Conservation (phyloP, 92 coral and sea anemone species). For the Palythoa heliodiscus region DNA sequence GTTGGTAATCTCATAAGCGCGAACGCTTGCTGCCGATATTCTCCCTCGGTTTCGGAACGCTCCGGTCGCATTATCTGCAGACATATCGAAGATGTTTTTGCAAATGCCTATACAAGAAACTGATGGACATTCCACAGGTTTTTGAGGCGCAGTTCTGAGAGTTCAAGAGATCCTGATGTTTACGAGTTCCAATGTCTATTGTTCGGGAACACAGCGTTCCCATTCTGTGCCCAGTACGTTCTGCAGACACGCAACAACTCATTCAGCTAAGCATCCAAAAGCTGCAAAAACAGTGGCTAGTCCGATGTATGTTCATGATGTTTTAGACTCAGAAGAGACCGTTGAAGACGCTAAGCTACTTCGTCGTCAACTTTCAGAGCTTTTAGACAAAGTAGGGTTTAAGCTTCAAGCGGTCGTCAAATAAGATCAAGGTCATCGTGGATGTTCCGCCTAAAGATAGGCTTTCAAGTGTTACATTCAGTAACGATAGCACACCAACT, state of each 20-base stretch:
- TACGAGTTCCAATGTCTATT: slow-evolving; percentile 45
- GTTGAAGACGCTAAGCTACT: slow-evolving; percentile 51
- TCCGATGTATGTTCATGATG: neutral
- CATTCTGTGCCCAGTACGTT: slow-evolving; percentile 53
- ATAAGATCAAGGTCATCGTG: slow-evolving; percentile 43
- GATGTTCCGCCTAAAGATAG: slow-evolving; percentile 44
- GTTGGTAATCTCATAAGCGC: too few species aligned
- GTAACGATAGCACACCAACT: neutral
- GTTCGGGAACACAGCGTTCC: slow-evolving; percentile 64
- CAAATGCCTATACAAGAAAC: slow-evolving; percentile 35
- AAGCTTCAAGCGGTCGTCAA: slow-evolving; percentile 54
- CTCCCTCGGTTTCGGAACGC: slow-evolving; percentile 54
- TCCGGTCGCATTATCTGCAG: slow-evolving; percentile 24
- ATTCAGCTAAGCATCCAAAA: slow-evolving; percentile 38
- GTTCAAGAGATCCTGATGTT: slow-evolving; percentile 42
- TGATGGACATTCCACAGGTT: too few species aligned
- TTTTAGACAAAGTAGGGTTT: slow-evolving; percentile 52
- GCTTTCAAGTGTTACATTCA: neutral
- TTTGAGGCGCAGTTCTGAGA: slow-evolving; percentile 41
- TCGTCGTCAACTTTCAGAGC: slow-evolving; percentile 45
- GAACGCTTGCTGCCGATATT: too few species aligned
- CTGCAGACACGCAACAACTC: slow-evolving; percentile 48
- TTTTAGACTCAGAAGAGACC: slow-evolving; percentile 60
- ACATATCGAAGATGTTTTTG: slow-evolving; percentile 50
- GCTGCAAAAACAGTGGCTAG: slow-evolving; percentile 59